Percentiles rank a stretch among this genome's conserved stretches.
Conservation (phyloP, 2,888 invertebrate genomes). For the Agonum fuliginosum region DNA sequence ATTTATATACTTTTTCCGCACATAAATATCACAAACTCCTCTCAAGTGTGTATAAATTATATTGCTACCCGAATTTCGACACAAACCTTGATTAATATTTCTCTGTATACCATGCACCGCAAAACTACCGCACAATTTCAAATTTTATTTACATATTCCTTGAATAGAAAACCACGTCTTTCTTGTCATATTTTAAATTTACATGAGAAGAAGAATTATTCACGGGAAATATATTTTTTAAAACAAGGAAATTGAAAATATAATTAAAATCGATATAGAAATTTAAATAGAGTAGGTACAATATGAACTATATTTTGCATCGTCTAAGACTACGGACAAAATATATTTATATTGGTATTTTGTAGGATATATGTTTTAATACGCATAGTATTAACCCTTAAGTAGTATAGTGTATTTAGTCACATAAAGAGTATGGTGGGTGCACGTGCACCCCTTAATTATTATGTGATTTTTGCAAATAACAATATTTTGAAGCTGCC, state of each 20-base stretch:
- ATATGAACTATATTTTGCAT: too few relatives aligned
- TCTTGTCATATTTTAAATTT: not conserved
- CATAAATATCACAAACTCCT: conserved; percentile 9
- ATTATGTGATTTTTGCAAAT: too few relatives aligned
- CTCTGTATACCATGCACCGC: not conserved
- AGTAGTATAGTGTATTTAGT: too few relatives aligned
- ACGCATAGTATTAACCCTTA: too few relatives aligned
- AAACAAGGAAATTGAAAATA: conserved; percentile 18
- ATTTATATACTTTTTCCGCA: conserved; percentile 4
- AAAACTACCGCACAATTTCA: not conserved
- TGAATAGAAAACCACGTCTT: not conserved
- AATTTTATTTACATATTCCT: not conserved
- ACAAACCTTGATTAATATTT: conserved; percentile 4
- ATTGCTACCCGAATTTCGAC: conserved; percentile 1
- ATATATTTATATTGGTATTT: too few relatives aligned
- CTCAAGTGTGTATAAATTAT: not conserved
- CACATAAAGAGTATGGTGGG: too few relatives aligned
- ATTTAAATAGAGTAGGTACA: too few relatives aligned
- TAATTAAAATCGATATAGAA: conserved; percentile 31
- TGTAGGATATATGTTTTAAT: too few relatives aligned
- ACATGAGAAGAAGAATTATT: not conserved
- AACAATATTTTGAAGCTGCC: too few relatives aligned
- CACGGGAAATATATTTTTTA: conserved; percentile 24
- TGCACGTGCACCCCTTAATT: too few relatives aligned
- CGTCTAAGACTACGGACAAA: too few relatives aligned